These are phyloP conservation scores for Parnassius apollo DNA, from an alignment of 2,888 invertebrate genomes.

Conservation along the genomic window DNA sequence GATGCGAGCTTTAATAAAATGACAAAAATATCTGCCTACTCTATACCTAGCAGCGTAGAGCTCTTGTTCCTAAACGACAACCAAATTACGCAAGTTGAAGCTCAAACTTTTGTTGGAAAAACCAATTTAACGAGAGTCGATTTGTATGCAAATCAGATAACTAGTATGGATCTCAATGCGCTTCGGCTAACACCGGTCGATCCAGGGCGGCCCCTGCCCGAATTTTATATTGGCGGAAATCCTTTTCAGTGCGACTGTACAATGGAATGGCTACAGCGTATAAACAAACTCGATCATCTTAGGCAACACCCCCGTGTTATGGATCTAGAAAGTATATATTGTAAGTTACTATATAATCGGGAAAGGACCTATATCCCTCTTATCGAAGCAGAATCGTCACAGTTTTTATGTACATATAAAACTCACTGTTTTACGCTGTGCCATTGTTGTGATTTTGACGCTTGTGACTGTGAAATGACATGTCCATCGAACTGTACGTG, in stretches of 20 bases:
- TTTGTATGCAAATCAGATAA: constrained; percentile 95
- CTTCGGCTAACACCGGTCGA: constrained; percentile 90
- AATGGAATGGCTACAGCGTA: constrained; percentile 96
- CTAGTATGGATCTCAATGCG: constrained; percentile 94
- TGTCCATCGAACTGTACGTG: constrained; percentile 97
- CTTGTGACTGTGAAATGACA: constrained; percentile 98
- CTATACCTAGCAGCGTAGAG: constrained; percentile 92
- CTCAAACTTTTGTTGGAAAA: constrained; percentile 94
- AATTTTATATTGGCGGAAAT: constrained; percentile 96
- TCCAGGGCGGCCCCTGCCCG: constrained; percentile 87
- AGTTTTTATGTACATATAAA: constrained; percentile 95
- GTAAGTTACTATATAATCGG: constrained; percentile 91
- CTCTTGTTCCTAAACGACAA: constrained; percentile 94
- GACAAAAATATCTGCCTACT: constrained; percentile 86
- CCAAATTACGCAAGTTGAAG: constrained; percentile 90
- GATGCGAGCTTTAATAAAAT: constrained; percentile 96
- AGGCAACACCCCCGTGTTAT: constrained; percentile 94
- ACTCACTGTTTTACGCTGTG: constrained; percentile 96
- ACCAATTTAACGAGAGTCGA: constrained; percentile 94
- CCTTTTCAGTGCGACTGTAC: constrained; percentile 97
- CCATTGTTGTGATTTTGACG: constrained; percentile 97
- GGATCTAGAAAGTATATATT: constrained; percentile 94
- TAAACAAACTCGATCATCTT: constrained; percentile 91
- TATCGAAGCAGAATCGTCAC: constrained; percentile 92
- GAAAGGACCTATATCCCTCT: constrained; percentile 92